These are phyloP conservation scores for Tupaia chinensis DNA, from an alignment of 2,113 vertebrate genomes.

Conservation along the genomic window DNA sequence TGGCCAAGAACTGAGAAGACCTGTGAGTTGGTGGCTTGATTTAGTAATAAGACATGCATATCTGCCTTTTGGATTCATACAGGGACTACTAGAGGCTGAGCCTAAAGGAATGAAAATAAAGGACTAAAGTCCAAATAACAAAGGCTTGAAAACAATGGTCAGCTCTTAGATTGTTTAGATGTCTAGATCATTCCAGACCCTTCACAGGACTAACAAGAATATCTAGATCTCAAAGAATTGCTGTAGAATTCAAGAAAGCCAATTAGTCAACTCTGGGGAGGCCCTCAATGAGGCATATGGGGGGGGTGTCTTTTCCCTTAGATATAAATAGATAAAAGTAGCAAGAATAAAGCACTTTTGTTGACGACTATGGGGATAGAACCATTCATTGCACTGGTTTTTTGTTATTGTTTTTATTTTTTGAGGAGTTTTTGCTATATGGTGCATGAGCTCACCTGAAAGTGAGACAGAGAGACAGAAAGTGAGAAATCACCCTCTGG, in stretches of 20 bases:
- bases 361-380: background rate
- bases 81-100: background rate
- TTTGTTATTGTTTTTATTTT: background rate
- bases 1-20: background rate
- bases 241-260: constrained; percentile 9
- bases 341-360: background rate
- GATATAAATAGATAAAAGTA: background rate
- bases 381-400: background rate
- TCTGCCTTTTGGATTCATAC: background rate
- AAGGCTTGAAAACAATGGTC: background rate
- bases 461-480: no score
- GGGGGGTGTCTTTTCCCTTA: background rate
- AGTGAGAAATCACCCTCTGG: no score
- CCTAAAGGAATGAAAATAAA: background rate
- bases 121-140: background rate
- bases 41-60: background rate
- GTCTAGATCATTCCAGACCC: background rate
- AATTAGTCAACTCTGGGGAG: background rate
- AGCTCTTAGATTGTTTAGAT: background rate
- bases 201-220: background rate
- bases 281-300: background rate
- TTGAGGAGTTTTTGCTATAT: no score
- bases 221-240: background rate
- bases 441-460: no score
- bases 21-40: background rate